Conservation (phyloP, 2,888 invertebrate species). For the Nudaria mundana region DNA sequence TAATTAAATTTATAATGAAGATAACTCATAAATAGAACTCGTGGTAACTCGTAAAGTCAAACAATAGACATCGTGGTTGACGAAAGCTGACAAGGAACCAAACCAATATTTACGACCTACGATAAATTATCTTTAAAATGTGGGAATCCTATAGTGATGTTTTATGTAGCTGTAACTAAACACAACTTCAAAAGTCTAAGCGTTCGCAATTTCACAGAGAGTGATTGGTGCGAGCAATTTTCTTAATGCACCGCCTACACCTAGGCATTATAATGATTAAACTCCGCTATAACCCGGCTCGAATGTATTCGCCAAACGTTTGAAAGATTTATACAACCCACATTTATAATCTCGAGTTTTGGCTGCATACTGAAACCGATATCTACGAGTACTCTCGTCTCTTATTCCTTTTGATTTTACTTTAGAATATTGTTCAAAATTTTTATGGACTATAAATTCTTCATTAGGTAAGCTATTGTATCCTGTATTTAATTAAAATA, state of each 20-base stretch:
- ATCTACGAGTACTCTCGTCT: constrained; percentile 8
- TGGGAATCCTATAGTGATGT: neutral
- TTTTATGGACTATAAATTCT: neutral
- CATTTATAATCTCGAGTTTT: constrained; percentile 28
- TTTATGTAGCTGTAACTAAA: neutral
- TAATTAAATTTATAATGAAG: no score
- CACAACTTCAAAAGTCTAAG: constrained; percentile 12
- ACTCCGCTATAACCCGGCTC: constrained; percentile 32
- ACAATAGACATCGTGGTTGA: no score
- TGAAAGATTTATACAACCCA: constrained; percentile 27
- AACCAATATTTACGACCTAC: no score
- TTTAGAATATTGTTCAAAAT: neutral
- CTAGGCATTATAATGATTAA: constrained; percentile 53
- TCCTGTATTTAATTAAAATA: no score
- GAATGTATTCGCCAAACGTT: constrained; percentile 40
- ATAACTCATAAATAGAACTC: no score
- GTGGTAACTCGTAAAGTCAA: no score
- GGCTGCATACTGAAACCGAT: constrained; percentile 18
- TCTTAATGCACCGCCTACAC: constrained; percentile 52
- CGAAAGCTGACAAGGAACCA: no score
- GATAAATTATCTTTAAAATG: no score
- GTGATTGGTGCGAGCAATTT: constrained; percentile 48
- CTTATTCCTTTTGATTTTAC: neutral
- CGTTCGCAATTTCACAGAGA: constrained; percentile 29
- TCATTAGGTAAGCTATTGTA: no score